Evolutionary conservation across 2,888 invertebrate species (phyloP).

Genomic region (Coremacera marginata): DNA sequence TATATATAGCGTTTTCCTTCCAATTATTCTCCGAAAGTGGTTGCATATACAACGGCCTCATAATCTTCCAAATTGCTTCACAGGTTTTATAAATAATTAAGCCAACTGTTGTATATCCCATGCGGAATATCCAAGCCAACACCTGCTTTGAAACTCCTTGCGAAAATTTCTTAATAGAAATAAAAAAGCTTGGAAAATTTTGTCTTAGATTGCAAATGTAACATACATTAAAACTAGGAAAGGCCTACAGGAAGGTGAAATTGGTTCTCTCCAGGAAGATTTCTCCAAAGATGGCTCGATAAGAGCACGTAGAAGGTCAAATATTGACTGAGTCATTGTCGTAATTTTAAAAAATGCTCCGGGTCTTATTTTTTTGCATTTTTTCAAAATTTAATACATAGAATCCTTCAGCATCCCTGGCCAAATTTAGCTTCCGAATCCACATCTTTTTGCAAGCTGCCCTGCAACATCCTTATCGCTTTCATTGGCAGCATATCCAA

Average conservation of each 20-base stretch:
- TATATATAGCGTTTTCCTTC: too few species aligned
- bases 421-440: background rate
- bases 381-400: background rate
- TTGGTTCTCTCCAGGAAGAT: background rate
- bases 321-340: background rate
- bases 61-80: too few species aligned
- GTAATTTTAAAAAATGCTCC: background rate
- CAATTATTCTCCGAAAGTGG: too few species aligned
- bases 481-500: too few species aligned
- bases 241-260: background rate
- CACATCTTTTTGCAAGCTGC: too few species aligned
- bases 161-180: constrained; percentile 8
- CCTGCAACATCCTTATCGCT: too few species aligned
- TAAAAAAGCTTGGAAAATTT: background rate
- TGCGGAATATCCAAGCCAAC: background rate
- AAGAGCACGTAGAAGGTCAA: background rate
- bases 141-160: constrained; percentile 6
- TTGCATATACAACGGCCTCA: too few species aligned
- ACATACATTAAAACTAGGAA: background rate
- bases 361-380: background rate
- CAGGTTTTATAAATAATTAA: too few species aligned
- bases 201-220: background rate
- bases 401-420: background rate
- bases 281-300: background rate
- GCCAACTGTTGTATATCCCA: too few species aligned